phyloP scores from a whole-genome alignment of 2,113 vertebrate genomes.

The Corapipo altera region DNA sequence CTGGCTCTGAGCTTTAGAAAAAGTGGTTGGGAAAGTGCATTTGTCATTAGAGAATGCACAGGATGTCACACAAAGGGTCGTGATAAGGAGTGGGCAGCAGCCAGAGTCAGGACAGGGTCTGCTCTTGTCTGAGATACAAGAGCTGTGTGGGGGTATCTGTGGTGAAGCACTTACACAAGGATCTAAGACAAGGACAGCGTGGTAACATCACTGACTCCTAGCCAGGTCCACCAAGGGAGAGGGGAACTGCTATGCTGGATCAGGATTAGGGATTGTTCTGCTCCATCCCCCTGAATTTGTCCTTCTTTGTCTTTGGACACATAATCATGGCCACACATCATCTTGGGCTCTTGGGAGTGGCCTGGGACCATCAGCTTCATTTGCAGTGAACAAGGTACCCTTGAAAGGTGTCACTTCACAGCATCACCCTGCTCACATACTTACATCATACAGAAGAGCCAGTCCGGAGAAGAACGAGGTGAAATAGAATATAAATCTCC shows the following conservation, averaged over 20 bases:
- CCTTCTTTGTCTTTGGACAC: not conserved
- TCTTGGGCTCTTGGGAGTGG: not conserved
- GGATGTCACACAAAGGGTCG: not conserved
- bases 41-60: not conserved
- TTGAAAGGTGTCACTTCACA: not conserved
- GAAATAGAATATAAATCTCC: not conserved
- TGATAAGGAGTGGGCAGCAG: not conserved
- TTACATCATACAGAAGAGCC: not conserved
- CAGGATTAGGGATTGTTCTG: not conserved
- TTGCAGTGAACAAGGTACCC: not conserved
- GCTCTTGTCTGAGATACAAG: not conserved
- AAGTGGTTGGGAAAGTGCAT: not conserved
- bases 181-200: not conserved
- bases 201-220: not conserved
- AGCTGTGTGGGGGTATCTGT: not conserved
- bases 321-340: not conserved
- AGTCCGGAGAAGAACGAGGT: not conserved
- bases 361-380: not conserved
- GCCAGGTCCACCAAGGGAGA: not conserved
- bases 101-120: not conserved
- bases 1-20: not conserved
- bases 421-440: not conserved
- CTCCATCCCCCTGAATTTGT: not conserved
- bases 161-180: not conserved
- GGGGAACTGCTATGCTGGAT: not conserved